A percentile compares a stretch with the other conserved stretches of the same genome.
Conservation (phyloP, 2,888 invertebrate genomes). For the Pemphredon lugubris region DNA sequence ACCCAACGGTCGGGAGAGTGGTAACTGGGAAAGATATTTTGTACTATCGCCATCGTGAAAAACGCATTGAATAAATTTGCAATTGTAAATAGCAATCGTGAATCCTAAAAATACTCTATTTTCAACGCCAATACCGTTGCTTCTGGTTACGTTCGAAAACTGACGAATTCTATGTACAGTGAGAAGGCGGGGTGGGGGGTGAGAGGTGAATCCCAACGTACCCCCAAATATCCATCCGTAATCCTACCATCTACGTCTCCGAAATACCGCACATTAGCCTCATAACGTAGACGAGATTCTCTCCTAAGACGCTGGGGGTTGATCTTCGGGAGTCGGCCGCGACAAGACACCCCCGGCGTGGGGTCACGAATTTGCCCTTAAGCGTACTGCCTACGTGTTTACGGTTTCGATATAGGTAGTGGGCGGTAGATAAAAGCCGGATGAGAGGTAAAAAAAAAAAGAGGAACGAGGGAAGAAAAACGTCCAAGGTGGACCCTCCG, state of each 20-base stretch:
- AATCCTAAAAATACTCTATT: no score
- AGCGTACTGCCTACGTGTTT: slow-evolving; percentile 20
- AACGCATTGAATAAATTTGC: no score
- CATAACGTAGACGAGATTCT: slow-evolving; percentile 1
- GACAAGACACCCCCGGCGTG: neutral
- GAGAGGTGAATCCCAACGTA: no score
- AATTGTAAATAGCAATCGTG: no score
- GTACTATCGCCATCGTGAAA: neutral
- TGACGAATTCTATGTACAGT: no score
- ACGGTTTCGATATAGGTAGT: slow-evolving; percentile 12
- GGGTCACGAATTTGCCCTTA: slow-evolving; percentile 12
- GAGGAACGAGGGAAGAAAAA: slow-evolving; percentile 26
- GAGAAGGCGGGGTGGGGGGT: no score
- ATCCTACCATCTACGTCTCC: neutral
- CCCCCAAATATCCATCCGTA: neutral
- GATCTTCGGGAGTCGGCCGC: no score
- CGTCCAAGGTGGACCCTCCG: slow-evolving; percentile 21
- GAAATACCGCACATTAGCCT: slow-evolving; percentile 6
- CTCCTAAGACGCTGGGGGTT: no score
- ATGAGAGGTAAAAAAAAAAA: slow-evolving; percentile 5
- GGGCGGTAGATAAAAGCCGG: slow-evolving; percentile 6
- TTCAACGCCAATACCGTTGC: no score
- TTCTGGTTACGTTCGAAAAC: no score
- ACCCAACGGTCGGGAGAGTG: slow-evolving; percentile 15
- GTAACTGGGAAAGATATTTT: no score